Conservation (phyloP, 2,113 vertebrate species). For the Prunella fulvescens region DNA sequence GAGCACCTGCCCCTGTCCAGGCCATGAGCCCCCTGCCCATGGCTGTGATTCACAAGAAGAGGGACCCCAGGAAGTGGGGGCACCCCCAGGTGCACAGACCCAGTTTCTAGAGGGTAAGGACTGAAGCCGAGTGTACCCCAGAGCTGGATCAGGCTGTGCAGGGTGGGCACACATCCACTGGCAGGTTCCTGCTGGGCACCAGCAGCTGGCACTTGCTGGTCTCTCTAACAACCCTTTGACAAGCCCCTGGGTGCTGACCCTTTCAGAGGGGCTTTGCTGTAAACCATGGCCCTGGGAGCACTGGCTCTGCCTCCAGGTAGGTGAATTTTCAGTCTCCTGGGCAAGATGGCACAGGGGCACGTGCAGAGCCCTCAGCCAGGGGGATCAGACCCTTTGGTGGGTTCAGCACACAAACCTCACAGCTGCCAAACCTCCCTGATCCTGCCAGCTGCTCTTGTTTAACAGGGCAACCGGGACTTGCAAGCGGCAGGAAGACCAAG, state of each 20-base stretch:
- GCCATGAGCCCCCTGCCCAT: background rate
- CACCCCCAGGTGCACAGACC: background rate
- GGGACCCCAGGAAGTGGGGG: background rate
- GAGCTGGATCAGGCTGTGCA: background rate
- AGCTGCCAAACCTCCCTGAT: background rate
- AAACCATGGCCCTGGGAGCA: background rate
- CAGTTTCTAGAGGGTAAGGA: background rate
- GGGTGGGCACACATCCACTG: background rate
- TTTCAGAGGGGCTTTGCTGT: background rate
- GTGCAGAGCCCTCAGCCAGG: background rate
- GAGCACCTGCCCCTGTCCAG: background rate
- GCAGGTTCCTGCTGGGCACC: background rate
- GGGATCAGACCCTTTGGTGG: fast-evolving
- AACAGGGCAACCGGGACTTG: background rate
- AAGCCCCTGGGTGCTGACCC: background rate
- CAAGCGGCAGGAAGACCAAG: constrained; percentile 9
- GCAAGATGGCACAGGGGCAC: background rate
- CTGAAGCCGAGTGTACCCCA: too few species aligned
- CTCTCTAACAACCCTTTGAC: background rate
- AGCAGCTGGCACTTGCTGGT: background rate
- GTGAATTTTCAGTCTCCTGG: background rate
- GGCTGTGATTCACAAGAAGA: background rate
- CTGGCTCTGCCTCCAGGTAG: background rate
- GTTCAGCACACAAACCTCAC: background rate
- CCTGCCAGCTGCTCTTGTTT: background rate